Percentiles rank a stretch among this genome's conserved stretches.
These are phyloP conservation scores for Scaeva pyrastri DNA, from an alignment of 2,888 invertebrate species.

Conservation along the genomic window DNA sequence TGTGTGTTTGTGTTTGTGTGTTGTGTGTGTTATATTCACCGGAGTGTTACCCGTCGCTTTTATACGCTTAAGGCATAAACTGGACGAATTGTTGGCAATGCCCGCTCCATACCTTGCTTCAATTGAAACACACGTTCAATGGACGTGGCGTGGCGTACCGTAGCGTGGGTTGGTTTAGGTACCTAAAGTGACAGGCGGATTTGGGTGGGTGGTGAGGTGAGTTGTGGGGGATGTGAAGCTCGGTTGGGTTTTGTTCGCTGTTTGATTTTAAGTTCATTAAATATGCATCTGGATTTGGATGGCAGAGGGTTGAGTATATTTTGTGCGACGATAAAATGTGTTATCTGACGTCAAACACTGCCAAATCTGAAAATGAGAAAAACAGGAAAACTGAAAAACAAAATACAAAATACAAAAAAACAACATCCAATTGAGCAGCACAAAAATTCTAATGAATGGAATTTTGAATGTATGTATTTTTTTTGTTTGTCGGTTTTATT, in stretches of 20 bases:
- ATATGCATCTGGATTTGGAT: conserved; percentile 38
- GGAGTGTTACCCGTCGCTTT: conserved; percentile 12
- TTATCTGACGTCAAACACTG: conserved; percentile 51
- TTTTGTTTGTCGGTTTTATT: no score
- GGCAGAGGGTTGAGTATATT: conserved; percentile 1
- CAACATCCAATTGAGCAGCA: conserved; percentile 4
- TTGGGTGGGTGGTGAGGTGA: no score
- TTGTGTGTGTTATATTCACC: background rate
- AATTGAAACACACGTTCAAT: background rate
- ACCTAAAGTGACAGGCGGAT: no score
- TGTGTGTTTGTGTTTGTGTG: background rate
- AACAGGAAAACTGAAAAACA: no score
- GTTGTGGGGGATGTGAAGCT: no score
- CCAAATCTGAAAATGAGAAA: background rate
- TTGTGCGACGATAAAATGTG: conserved; percentile 26
- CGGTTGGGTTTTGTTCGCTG: conserved; percentile 10
- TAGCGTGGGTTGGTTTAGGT: no score
- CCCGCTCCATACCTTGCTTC: background rate
- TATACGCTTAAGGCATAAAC: conserved; percentile 7
- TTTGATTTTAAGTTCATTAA: conserved; percentile 65
- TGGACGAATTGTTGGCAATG: background rate
- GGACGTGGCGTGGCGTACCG: background rate
- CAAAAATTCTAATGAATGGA: conserved; percentile 29
- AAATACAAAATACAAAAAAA: no score
- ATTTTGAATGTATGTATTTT: conserved; percentile 26